These are phyloP conservation scores for Knipowitschia caucasica DNA, from an alignment of 2,797 vertebrate species.

Conservation along the genomic window DNA sequence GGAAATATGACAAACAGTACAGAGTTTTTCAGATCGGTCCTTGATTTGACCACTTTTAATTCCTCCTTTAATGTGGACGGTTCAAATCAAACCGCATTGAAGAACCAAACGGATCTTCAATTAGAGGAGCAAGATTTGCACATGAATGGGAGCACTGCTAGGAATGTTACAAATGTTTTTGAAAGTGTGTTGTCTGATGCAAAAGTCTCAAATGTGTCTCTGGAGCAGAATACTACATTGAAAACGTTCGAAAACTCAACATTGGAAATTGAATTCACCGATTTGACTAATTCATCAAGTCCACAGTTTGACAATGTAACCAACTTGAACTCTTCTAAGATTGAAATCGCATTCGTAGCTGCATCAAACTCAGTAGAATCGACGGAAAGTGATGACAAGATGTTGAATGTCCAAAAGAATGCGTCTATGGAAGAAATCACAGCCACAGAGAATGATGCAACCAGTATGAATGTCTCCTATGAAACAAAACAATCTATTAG, in stretches of 20 bases:
- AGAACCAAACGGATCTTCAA: background rate
- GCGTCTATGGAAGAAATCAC: conserved; percentile 19
- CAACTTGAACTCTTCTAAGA: background rate
- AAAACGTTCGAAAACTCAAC: conserved; percentile 15
- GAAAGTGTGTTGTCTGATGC: background rate
- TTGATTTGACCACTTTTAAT: background rate
- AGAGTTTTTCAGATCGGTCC: background rate
- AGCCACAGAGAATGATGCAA: conserved; percentile 5
- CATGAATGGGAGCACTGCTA: background rate
- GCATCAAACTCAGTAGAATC: background rate
- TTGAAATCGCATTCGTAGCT: background rate
- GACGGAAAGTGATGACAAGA: background rate
- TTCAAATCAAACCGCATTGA: background rate
- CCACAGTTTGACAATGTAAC: background rate
- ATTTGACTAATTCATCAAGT: background rate
- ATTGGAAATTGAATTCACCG: background rate
- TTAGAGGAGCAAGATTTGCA: background rate
- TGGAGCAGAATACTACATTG: background rate
- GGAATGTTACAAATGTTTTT: background rate
- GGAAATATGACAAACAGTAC: background rate
- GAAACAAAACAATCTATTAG: background rate
- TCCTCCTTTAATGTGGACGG: background rate
- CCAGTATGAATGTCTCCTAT: conserved; percentile 21
- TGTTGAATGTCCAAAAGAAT: conserved; percentile 21
- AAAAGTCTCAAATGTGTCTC: background rate